Percentiles rank a stretch among this genome's conserved stretches.
These are phyloP conservation scores for Ceratina japonica DNA, from an alignment of 1,140 invertebrate genomes.

Conservation along the genomic window DNA sequence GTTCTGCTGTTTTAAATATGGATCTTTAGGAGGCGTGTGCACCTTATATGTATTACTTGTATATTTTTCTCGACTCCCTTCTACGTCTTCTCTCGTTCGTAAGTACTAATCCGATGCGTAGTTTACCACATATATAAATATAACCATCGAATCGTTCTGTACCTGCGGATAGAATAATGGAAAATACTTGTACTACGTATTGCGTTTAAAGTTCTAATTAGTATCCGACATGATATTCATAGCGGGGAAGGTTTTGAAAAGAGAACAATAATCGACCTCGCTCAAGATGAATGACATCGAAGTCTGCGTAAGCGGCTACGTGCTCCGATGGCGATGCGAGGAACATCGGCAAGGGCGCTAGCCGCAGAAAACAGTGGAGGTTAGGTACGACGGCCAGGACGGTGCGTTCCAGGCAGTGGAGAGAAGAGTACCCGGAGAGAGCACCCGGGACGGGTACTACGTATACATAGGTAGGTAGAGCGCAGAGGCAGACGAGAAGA, in stretches of 20 bases:
- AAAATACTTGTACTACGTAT: neutral
- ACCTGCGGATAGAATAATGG: no score
- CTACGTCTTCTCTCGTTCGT: no score
- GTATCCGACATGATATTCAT: slow-evolving; percentile 6
- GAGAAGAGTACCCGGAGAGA: slow-evolving; percentile 53
- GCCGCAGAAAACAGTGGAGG: slow-evolving; percentile 49
- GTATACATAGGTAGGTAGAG: slow-evolving; percentile 56
- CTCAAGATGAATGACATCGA: slow-evolving; percentile 52
- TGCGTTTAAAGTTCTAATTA: slow-evolving; percentile 3
- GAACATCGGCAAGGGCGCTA: slow-evolving; percentile 48
- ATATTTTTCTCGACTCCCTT: neutral
- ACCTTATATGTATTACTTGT: no score
- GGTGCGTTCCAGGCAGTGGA: slow-evolving; percentile 47
- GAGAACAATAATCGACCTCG: slow-evolving; percentile 50
- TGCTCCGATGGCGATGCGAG: slow-evolving; percentile 38
- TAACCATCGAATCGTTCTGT: no score
- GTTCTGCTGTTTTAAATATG: slow-evolving; percentile 34
- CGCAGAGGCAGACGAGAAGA: slow-evolving; percentile 72
- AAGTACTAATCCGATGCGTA: neutral
- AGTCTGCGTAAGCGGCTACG: slow-evolving; percentile 49
- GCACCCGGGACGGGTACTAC: slow-evolving; percentile 49
- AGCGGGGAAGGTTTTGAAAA: slow-evolving; percentile 14
- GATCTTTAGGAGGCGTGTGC: slow-evolving; percentile 34
- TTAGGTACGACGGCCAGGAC: slow-evolving; percentile 44
- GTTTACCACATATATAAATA: no score